Evolutionary conservation across 2,797 vertebrate genomes (phyloP), one percentile per base, ranked within the genome.

Genomic region (Anabas testudineus): DNA sequence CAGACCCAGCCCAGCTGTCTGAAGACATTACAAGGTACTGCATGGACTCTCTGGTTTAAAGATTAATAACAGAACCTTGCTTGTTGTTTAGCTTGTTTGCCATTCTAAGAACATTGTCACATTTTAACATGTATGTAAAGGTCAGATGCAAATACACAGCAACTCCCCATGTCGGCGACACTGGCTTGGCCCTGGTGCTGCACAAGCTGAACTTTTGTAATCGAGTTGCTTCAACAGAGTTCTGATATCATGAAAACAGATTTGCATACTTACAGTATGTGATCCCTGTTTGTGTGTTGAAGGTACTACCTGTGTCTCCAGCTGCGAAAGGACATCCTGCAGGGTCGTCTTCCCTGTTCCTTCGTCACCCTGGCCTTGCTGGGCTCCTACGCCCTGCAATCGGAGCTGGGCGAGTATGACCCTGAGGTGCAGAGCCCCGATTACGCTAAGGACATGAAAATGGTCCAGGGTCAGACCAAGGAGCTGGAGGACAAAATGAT

Each of bases 251-350:
- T 7, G 5, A 43, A 7, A 8, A 7, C 0, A 2, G 26, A 43
- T 8, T 34, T 21, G 5, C 18, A 45, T 26, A n/a, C 16, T 0
- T 22, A n/a, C n/a, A n/a, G n/a, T n/a, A 39, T 37, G 2, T 74
- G 14, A 30, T 28, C 0, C 5, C 22, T 42, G 2, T 52, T 48
- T 73, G 61, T 78, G 52, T 41, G 5, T 32, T 54, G 15, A 85
- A 97, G 97, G 87, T 99, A 99, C 81, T 97, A 96, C 86, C 91
- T 99, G 64, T 99, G 97, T 90, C 95, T 99, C 45, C 98, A 99
- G 87, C 94, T 99, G 52, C 93, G 98, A 18, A 95, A 98, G 76
- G 98, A 99, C 90, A 99, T 99, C 67, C 78, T 97, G 48, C 87
- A 85, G 0, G 95, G 96, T 16, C 91, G 95, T 2, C 94, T 99